phyloP scores from a whole-genome alignment of 2,888 invertebrate species.

The Aleiodes leptofemur region DNA sequence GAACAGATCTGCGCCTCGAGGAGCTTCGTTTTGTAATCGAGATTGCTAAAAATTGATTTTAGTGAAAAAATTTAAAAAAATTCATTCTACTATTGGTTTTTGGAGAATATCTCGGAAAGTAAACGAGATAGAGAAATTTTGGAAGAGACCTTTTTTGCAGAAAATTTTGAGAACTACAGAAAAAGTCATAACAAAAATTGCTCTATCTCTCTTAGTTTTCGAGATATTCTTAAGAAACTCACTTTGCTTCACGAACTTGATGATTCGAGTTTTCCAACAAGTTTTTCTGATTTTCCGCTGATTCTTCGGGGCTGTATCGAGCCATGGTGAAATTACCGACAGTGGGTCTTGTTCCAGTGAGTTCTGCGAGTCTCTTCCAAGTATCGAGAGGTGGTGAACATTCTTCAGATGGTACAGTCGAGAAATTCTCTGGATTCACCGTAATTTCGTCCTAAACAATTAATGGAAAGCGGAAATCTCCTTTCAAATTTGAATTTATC shows the following conservation, averaged over 20 bases:
- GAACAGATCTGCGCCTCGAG: conserved; percentile 78
- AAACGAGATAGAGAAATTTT: no score
- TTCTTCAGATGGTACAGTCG: not conserved
- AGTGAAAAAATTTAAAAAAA: not conserved
- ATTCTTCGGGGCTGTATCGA: conserved; percentile 84
- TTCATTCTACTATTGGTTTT: not conserved
- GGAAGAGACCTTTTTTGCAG: no score
- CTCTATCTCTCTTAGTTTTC: no score
- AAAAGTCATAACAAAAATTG: not conserved
- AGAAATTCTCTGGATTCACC: not conserved
- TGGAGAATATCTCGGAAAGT: no score
- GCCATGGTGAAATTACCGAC: conserved; percentile 86
- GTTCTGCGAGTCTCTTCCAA: conserved; percentile 82
- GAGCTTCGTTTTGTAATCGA: conserved; percentile 76
- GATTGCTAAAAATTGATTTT: conserved; percentile 46
- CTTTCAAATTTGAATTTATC: no score
- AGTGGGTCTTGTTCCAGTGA: conserved; percentile 84
- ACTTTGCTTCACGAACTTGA: conserved; percentile 51
- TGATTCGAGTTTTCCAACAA: conserved; percentile 45
- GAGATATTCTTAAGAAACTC: conserved; percentile 18
- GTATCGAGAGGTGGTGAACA: conserved; percentile 64
- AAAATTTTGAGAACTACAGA: not conserved
- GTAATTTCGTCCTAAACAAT: not conserved
- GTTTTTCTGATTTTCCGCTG: conserved; percentile 75
- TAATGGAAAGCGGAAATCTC: no score